Percentiles rank a stretch among this genome's conserved stretches.
These are phyloP conservation scores for Mya arenaria DNA, from an alignment of 1,140 invertebrate genomes.

Conservation along the genomic window DNA sequence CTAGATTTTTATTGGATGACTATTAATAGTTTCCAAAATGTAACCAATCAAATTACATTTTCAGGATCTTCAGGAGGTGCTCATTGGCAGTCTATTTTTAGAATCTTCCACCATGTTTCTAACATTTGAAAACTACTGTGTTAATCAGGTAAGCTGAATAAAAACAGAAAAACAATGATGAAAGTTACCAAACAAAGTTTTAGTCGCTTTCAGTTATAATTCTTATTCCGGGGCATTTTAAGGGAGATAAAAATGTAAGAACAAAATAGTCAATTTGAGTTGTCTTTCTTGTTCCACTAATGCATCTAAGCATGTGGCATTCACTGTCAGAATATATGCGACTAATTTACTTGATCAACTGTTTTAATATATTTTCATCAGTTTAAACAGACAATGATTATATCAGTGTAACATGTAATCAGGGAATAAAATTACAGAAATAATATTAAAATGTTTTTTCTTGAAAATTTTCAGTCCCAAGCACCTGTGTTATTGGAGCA, in stretches of 20 bases:
- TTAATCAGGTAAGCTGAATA: conserved; percentile 85
- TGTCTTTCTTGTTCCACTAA: too few species aligned
- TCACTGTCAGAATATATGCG: neutral
- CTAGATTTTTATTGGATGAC: neutral
- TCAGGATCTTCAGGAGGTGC: conserved; percentile 91
- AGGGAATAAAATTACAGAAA: too few species aligned
- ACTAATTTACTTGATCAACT: neutral
- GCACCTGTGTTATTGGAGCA: conserved; percentile 94
- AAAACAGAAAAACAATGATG: too few species aligned
- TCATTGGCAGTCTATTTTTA: conserved; percentile 94
- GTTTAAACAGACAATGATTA: neutral
- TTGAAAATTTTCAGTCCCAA: conserved; percentile 89
- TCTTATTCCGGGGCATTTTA: too few species aligned
- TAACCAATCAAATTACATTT: too few species aligned
- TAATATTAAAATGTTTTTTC: too few species aligned
- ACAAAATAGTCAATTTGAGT: too few species aligned
- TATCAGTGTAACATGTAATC: too few species aligned
- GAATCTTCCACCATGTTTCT: conserved; percentile 96
- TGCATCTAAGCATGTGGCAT: too few species aligned
- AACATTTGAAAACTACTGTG: conserved; percentile 96
- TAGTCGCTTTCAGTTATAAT: too few species aligned
- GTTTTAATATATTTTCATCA: neutral
- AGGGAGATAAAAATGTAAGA: too few species aligned
- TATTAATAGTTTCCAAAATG: neutral
- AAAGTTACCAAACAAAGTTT: too few species aligned